Conservation (phyloP, 2,113 vertebrate species). For the Lynx canadensis region DNA sequence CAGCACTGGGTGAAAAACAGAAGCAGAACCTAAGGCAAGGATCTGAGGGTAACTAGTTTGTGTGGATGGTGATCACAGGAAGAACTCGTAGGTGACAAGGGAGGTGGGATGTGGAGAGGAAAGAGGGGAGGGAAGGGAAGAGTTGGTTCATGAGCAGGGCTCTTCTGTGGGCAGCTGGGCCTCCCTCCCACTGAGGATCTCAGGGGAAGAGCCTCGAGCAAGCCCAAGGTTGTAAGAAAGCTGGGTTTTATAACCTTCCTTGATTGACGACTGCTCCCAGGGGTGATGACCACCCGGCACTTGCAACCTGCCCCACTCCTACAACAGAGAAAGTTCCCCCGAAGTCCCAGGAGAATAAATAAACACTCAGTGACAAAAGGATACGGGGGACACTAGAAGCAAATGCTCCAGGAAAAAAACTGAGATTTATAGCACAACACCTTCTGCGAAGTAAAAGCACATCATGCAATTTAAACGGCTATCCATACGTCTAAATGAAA, state of each 20-base stretch:
- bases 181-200: neutral
- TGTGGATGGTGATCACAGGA: neutral
- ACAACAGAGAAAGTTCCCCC: neutral
- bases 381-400: fast-evolving
- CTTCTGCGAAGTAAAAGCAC: neutral
- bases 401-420: neutral
- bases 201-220: no score
- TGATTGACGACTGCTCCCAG: no score
- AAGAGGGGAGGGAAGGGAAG: neutral
- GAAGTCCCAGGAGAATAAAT: neutral
- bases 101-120: neutral
- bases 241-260: no score
- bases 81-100: neutral
- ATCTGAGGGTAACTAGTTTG: neutral
- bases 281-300: neutral
- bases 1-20: fast-evolving
- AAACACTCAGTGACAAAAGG: neutral
- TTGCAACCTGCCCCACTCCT: neutral
- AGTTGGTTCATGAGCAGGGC: neutral
- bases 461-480: neutral
- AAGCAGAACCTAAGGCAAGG: neutral
- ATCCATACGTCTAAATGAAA: fast-evolving
- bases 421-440: neutral
- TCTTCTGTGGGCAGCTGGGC: neutral
- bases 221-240: neutral